These are phyloP conservation scores for Sander lucioperca DNA, from an alignment of 2,113 vertebrate species.

Conservation along the genomic window DNA sequence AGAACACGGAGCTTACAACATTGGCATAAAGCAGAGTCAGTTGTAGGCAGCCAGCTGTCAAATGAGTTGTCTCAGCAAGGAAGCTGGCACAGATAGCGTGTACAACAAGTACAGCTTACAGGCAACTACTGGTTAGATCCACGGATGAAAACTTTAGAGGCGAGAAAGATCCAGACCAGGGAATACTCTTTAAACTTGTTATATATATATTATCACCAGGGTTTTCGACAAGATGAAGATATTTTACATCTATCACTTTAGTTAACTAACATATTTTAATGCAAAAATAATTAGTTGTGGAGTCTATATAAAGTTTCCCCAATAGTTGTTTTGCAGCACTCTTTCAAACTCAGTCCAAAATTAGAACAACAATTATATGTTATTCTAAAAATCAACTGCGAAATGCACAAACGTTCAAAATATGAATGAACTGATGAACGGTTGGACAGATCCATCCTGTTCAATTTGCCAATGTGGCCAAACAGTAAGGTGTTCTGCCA, in stretches of 20 bases:
- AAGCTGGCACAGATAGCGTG: constrained; percentile 1
- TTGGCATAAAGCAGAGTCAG: constrained; percentile 7
- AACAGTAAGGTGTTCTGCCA: neutral
- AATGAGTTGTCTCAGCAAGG: constrained; percentile 43
- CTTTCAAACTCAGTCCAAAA: neutral
- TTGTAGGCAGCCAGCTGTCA: constrained; percentile 31
- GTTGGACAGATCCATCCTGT: too few relatives aligned
- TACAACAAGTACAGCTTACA: neutral
- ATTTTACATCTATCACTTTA: neutral
- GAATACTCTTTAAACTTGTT: neutral
- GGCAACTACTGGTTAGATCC: neutral
- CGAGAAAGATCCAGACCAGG: neutral
- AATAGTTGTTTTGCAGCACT: neutral
- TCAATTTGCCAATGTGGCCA: neutral
- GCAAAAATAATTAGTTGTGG: neutral
- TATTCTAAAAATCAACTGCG: neutral
- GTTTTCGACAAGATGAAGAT: neutral
- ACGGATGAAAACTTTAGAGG: neutral
- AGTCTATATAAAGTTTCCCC: neutral
- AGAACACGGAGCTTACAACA: neutral
- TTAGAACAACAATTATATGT: too few relatives aligned
- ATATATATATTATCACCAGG: neutral
- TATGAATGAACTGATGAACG: neutral
- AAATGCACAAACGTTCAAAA: neutral
- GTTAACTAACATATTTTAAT: neutral